A percentile compares a stretch with the other conserved stretches of the same genome.
Conservation (phyloP, 1,140 invertebrate genomes). For the Colletes gigas region DNA sequence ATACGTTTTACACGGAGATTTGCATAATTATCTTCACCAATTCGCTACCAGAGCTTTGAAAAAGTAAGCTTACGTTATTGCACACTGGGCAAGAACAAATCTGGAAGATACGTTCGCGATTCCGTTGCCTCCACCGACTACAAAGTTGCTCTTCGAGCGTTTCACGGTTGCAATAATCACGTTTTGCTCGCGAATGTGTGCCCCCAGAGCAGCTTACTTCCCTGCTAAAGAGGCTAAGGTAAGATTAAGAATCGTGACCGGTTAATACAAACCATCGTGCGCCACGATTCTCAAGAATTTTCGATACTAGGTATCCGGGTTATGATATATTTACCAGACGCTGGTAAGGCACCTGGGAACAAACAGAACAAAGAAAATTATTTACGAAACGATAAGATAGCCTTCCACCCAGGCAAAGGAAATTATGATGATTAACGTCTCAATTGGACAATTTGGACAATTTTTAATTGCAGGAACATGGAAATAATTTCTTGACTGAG, state of each 20-base stretch:
- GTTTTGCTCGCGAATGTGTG: not conserved
- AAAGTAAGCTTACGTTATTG: no score
- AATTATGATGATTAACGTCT: not conserved
- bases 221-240: conserved; percentile 16
- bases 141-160: no score
- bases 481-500: no score
- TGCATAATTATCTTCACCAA: no score
- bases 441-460: no score
- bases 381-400: conserved; percentile 15
- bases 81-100: no score
- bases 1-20: no score
- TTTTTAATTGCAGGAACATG: no score
- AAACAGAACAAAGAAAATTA: not conserved
- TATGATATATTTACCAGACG: conserved; percentile 27
- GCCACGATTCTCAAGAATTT: conserved; percentile 20
- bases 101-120: no score
- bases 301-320: conserved; percentile 35
- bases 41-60: no score
- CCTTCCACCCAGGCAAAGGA: not conserved
- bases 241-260: conserved; percentile 53
- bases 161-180: not conserved
- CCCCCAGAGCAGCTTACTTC: not conserved
- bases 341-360: not conserved
- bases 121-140: no score
- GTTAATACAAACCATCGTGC: conserved; percentile 40